A percentile compares a stretch with the other conserved stretches of the same genome.
Conservation (phyloP, 2,888 invertebrate species). For the Cotesia congregata region DNA sequence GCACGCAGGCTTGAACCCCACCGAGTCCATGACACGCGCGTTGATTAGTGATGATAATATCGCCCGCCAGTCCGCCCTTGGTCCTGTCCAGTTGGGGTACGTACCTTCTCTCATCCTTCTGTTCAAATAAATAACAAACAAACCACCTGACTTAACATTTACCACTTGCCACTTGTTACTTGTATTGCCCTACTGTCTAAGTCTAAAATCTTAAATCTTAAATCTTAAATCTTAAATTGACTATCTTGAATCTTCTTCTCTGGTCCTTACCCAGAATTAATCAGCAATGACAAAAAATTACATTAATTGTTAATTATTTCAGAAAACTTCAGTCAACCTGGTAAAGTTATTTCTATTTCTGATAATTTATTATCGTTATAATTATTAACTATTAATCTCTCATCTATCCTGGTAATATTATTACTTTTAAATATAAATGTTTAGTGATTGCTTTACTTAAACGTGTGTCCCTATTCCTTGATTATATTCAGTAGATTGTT, state of each 20-base stretch:
- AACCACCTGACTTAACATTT: constrained; percentile 50
- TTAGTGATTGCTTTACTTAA: background rate
- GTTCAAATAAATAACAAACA: constrained; percentile 47
- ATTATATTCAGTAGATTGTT: background rate
- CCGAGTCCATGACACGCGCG: constrained; percentile 96
- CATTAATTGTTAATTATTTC: background rate
- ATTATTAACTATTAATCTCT: background rate
- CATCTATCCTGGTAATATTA: background rate
- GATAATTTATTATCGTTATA: background rate
- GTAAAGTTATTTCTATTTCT: background rate
- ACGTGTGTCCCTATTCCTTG: background rate
- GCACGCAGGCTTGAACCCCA: constrained; percentile 88
- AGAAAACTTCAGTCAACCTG: background rate
- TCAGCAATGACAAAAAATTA: background rate
- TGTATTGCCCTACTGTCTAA: constrained; percentile 3
- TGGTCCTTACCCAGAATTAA: background rate
- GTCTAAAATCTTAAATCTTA: background rate
- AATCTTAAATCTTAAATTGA: background rate
- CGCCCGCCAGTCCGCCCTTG: constrained; percentile 86
- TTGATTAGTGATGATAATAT: constrained; percentile 92
- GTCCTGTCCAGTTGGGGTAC: constrained; percentile 96
- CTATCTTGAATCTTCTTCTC: background rate
- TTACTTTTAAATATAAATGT: background rate
- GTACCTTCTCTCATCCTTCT: constrained; percentile 74
- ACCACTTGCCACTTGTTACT: constrained; percentile 6